Base-by-base conservation (phyloP, 2,888 invertebrate species). In the Dolichopus griseipennis region DNA sequence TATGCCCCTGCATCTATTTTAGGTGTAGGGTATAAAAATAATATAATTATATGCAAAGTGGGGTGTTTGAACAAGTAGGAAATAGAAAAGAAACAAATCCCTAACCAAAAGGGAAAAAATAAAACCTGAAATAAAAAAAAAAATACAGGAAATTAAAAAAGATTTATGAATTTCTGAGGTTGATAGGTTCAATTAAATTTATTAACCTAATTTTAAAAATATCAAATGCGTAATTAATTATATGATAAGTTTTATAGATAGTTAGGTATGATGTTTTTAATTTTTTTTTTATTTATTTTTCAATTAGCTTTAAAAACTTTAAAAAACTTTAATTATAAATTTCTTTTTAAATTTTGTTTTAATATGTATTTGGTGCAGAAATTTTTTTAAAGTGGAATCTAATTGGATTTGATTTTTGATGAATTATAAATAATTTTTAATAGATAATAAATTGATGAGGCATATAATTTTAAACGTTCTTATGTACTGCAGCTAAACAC, bases 121-220 rank as follows among this genome's bases (percentile, higher is more conserved):
- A 43, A 43, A 43, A 43, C 7, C 43, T 15, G 12, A 43, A n/a
- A 52, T 10, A 37, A 52, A 1, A 18, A 52, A 52, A 52, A 52
- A 15, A 12, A 18, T 27, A 5, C 27, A 27, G 27, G 27, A 27
- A 27, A 27, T 27, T 52, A 18, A 52, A 52, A 37, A 37, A 37
- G 37, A 52, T 52, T 52, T 52, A 52, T 52, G 52, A 52, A 15
- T 27, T 52, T 52, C 52, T 52, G 52, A 52, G 15, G 15, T 52
- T 52, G 52, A 52, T 52, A 52, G 52, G 18, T 52, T 52, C 15
- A 52, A 52, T 52, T 52, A 52, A 52, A 52, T 52, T 52, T 52
- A 52, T 52, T 52, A 52, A 52, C 52, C 52, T 52, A 52, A 52
- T 52, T 52, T 52, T 18, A 52, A 18, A 27, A 27, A 27, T 27